A percentile compares a stretch with the other conserved stretches of the same genome.
phyloP scores from a whole-genome alignment of 2,113 vertebrate species.

The Suncus etruscus region DNA sequence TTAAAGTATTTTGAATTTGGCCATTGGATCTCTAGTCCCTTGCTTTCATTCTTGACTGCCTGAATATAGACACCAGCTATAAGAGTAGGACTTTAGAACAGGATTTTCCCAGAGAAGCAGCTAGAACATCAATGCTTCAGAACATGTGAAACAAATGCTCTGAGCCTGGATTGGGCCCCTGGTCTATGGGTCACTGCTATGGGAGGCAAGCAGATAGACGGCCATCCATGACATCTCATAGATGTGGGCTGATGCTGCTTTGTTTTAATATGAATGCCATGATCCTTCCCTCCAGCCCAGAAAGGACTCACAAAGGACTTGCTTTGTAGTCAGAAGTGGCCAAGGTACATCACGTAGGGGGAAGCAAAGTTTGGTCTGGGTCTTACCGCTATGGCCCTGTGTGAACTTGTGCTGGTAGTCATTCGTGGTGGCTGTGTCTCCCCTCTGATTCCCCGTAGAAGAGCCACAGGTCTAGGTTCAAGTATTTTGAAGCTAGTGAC shows the following conservation, averaged over 20 bases:
- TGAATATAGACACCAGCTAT: too few species aligned
- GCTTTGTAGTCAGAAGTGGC: constrained; percentile 84
- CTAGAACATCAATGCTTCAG: background rate
- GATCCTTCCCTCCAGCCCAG: background rate
- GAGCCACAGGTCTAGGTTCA: too few species aligned
- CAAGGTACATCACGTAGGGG: background rate
- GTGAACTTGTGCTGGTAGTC: background rate
- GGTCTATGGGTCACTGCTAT: too few species aligned
- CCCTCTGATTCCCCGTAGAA: too few species aligned
- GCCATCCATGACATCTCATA: too few species aligned
- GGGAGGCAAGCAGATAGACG: too few species aligned
- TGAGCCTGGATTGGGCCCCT: background rate
- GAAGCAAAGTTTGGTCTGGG: fast-evolving
- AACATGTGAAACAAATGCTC: background rate
- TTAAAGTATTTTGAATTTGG: too few species aligned
- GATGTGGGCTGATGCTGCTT: background rate
- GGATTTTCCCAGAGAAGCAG: background rate
- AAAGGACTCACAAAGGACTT: background rate
- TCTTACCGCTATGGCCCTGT: background rate
- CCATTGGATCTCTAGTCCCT: too few species aligned
- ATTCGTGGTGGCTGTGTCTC: too few species aligned
- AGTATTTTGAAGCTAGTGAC: too few species aligned
- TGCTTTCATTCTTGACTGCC: too few species aligned
- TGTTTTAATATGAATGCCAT: background rate
- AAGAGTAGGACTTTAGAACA: background rate